Evolutionary conservation across 2,888 invertebrate genomes (phyloP), one percentile per base, ranked within the genome.

Genomic region (Agonopterix subpropinquella): DNA sequence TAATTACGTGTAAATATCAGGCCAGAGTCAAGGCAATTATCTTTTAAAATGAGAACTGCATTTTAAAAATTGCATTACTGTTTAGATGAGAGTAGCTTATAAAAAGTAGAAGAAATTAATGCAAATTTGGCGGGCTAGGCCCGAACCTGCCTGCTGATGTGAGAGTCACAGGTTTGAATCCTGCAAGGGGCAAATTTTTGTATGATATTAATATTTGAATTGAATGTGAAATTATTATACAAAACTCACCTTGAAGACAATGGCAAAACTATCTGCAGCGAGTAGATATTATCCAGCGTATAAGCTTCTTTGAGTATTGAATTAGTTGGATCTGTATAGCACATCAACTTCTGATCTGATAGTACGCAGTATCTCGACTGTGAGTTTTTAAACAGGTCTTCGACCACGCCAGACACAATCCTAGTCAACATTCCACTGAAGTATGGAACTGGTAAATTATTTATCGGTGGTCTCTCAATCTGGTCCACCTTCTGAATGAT

Each of bases 301-400:
- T 95, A 92, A 15, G 91, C 84, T 76, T 96, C 95, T 67, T 94
- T 94, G 15, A 92, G 70, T 39, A 90, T 83, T 39, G 91, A 90
- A 77, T 92, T 92, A 48, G 91, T 91, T 58, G 92, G 92, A 67
- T 96, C 95, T 4, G 92, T 83, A 63, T 92, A 94, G 66, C 95
- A 94, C 56, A 92, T 90, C 35, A 96, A 82, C 66, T 92, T 92
- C 43, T 93, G 91, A 57, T 94, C 93, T 4, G 92, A 91, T 18
- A 96, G 73, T 41, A 93, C 90, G 67, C 93, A 94, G 78, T 92
- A 92, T 42, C 94, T 89, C n/a, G 90, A 90, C 54, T 93, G 93
- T 65, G 94, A 91, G 70, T 95, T 95, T 55, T 94, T 94, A 47
- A 95, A 91, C 49, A 93, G 82, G 56, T 93, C 93, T 59, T 93